Conservation (phyloP, 2,888 invertebrate species). For the Cosmorhoe ocellata region DNA sequence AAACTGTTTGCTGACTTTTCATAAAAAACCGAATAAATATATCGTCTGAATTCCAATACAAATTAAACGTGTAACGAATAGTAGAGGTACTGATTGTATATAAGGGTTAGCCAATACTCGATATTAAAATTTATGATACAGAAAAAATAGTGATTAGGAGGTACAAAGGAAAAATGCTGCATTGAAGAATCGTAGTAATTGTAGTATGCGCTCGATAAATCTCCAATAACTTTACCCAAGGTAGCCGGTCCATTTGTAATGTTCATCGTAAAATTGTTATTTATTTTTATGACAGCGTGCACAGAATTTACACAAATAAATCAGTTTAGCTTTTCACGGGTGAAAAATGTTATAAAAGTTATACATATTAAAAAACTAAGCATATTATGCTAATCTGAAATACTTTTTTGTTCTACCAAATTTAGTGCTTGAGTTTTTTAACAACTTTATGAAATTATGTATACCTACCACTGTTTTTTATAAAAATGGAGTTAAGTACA, state of each 20-base stretch:
- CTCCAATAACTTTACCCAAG: conserved; percentile 23
- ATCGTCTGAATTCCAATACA: conserved; percentile 41
- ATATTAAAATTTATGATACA: conserved; percentile 56
- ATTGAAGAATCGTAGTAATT: conserved; percentile 29
- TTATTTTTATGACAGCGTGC: not conserved
- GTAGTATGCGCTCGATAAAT: conserved; percentile 50
- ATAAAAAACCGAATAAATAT: conserved; percentile 33
- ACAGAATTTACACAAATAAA: too few relatives aligned
- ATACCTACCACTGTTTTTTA: too few relatives aligned
- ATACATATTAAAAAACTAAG: too few relatives aligned
- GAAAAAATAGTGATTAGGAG: too few relatives aligned
- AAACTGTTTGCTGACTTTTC: not conserved
- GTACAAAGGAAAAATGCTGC: conserved; percentile 35
- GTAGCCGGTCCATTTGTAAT: conserved; percentile 1
- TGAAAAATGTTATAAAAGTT: too few relatives aligned
- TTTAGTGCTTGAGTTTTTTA: too few relatives aligned
- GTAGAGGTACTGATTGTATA: too few relatives aligned
- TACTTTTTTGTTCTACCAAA: too few relatives aligned
- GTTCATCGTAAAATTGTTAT: not conserved
- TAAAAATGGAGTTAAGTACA: too few relatives aligned
- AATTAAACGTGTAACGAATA: conserved; percentile 49
- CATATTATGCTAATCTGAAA: too few relatives aligned
- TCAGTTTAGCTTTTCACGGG: too few relatives aligned
- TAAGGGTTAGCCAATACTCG: conserved; percentile 38
- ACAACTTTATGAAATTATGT: too few relatives aligned